A percentile compares a stretch with the other conserved stretches of the same genome.
These are phyloP conservation scores for Odontesthes bonariensis DNA, from an alignment of 2,113 vertebrate species.

Conservation along the genomic window DNA sequence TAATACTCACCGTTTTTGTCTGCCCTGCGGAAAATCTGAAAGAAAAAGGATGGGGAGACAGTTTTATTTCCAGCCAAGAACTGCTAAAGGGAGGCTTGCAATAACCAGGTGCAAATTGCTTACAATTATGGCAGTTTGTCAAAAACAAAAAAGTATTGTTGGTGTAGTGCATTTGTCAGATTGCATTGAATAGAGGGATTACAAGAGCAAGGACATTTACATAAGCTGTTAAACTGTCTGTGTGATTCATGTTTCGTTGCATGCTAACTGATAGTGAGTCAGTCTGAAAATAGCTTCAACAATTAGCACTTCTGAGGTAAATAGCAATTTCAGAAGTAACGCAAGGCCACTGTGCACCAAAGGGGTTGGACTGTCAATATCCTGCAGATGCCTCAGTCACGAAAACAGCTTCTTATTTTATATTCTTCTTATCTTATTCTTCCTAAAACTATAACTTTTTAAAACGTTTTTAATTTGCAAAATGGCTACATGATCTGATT, in stretches of 20 bases:
- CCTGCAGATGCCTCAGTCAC: background rate
- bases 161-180: background rate
- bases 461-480: background rate
- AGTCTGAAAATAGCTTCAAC: background rate
- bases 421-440: background rate
- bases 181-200: slow-evolving; percentile 8
- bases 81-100: slow-evolving; percentile 15
- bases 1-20: slow-evolving; percentile 84
- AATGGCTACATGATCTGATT: background rate
- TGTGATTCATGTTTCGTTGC: slow-evolving; percentile 22
- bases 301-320: slow-evolving; percentile 18
- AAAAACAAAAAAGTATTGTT: slow-evolving; percentile 23
- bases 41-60: slow-evolving; percentile 15
- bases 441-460: background rate
- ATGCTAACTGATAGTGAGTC: slow-evolving; percentile 1
- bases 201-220: slow-evolving; percentile 1
- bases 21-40: slow-evolving; percentile 84
- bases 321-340: background rate
- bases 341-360: background rate
- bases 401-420: background rate
- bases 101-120: slow-evolving; percentile 23
- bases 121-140: slow-evolving; percentile 12
- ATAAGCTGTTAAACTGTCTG: background rate
- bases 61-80: slow-evolving; percentile 17
- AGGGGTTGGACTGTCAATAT: background rate